phyloP scores from a whole-genome alignment of 2,797 vertebrate species.

The Leucoraja ocellata region DNA sequence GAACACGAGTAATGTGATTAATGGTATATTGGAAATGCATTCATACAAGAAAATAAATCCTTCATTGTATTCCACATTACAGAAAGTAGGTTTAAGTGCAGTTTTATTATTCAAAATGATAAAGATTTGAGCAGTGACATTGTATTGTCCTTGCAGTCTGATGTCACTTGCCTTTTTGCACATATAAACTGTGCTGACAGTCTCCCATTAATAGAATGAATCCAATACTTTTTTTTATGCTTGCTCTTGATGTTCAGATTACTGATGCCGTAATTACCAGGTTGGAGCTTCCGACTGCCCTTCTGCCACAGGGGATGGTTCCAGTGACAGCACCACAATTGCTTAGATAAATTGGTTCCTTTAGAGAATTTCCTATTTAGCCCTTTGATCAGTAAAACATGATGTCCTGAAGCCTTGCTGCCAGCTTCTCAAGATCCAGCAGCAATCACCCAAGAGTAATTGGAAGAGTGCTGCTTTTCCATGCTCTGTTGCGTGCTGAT shows the following conservation, averaged over 20 bases:
- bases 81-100: background rate
- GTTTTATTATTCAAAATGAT: background rate
- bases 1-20: background rate
- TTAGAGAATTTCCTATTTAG: slow-evolving; percentile 24
- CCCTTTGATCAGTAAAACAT: background rate
- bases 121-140: background rate
- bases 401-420: background rate
- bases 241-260: slow-evolving; percentile 23
- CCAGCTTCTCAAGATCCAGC: background rate
- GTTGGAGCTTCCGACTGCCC: background rate
- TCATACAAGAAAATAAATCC: background rate
- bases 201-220: background rate
- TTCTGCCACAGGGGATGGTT: slow-evolving; percentile 16
- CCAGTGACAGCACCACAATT: slow-evolving; percentile 7
- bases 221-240: background rate
- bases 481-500: background rate
- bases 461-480: background rate
- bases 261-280: slow-evolving; percentile 19
- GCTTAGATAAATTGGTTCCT: slow-evolving; percentile 15
- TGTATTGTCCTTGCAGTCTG: background rate
- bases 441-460: background rate
- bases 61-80: background rate
- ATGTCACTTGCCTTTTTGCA: background rate
- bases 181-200: background rate
- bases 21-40: background rate